Percentiles rank a stretch among this genome's conserved stretches.
Evolutionary conservation across 2,113 vertebrate genomes (phyloP).

Genomic region (Motacilla tschutschensis): DNA sequence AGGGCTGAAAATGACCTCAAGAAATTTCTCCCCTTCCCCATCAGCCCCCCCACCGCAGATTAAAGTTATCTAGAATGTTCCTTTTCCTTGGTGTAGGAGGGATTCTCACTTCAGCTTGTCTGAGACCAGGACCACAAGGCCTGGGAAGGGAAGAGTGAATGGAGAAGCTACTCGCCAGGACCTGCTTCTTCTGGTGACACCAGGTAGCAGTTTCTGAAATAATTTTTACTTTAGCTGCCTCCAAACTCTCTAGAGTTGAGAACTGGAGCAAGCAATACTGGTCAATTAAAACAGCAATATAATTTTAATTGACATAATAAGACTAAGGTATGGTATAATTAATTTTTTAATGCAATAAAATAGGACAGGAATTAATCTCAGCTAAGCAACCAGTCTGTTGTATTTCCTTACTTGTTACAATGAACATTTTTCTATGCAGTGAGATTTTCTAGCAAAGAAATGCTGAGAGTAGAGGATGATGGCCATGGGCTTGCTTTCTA

Average conservation of each 20-base stretch:
- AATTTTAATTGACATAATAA: neutral
- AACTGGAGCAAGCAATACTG: neutral
- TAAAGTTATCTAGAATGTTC: neutral
- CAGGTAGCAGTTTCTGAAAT: neutral
- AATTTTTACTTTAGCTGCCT: neutral
- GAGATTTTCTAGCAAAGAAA: neutral
- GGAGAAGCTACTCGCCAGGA: neutral
- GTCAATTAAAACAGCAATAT: neutral
- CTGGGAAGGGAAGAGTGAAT: neutral
- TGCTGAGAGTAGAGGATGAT: neutral
- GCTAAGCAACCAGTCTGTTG: neutral
- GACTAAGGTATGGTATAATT: neutral
- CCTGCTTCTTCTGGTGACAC: neutral
- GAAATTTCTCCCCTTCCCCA: neutral
- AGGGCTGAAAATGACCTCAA: neutral
- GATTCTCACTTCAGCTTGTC: neutral
- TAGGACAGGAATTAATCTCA: neutral
- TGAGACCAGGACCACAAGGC: neutral
- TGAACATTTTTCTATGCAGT: neutral
- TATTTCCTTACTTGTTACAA: neutral
- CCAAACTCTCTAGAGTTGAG: neutral
- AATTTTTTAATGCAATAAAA: neutral
- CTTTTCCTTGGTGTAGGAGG: neutral
- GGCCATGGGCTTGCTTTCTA: neutral
- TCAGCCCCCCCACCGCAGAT: neutral